Evolutionary conservation across 1,140 invertebrate species (phyloP), one percentile per base, ranked within the genome.

Genomic region (Hirudo medicinalis): DNA sequence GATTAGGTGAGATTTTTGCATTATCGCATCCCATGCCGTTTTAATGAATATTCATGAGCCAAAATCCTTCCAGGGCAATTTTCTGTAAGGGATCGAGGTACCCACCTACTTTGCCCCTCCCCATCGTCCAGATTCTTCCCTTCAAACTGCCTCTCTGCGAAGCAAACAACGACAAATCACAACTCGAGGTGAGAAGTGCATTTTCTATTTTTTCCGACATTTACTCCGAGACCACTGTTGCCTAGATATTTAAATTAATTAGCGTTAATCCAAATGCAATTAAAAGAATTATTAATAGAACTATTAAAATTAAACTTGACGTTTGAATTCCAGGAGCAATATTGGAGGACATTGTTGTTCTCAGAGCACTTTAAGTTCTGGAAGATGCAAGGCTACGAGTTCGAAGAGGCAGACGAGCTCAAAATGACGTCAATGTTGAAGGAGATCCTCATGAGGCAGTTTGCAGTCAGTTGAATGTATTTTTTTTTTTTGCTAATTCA

Each of bases 31-130:
- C 17, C 3, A 19, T 0, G 71, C 66, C 20, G 15, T n/a, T 66
- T 9, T 69, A 25, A 25, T 11, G 19, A 11, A 63, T 32, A 20
- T 25, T 63, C 29, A 32, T 27, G 22, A 20, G n/a, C n/a, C 70
- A 63, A 15, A 73, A 55, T 57, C 25, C 67, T 72, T 75, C 2
- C 72, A 82, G 89, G 25, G 90, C 88, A 54, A 88, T 97, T 66
- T 83, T 90, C 15, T 97, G 93, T 76, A 91, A 92, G 80, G 93
- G 92, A 25, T 85, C 87, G 27, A 85, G 87, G 53, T 96, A 91
- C 83, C 94, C 94, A 8, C 85, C 87, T 17, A 91, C 91, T 0
- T 86, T 88, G 66, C 93, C 93, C 1, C 85, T 88, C 71, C 94
- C 93, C 5, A 89, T 89, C 72, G 82, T 92, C 0, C 85, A 86